Conservation (phyloP, 1,140 invertebrate genomes). For the Drosophila varians region DNA sequence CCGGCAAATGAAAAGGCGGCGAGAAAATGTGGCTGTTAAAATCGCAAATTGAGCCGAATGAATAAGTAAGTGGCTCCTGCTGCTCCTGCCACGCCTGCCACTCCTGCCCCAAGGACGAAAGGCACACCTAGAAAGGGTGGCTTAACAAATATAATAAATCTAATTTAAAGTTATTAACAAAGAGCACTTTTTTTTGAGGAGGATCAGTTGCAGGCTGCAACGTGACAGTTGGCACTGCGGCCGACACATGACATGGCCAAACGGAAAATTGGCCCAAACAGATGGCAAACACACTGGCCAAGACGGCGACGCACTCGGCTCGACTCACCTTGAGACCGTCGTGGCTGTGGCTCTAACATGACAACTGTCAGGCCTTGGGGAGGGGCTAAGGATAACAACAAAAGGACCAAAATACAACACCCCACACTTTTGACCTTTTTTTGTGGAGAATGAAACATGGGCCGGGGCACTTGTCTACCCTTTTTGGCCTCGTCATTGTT, state of each 20-base stretch:
- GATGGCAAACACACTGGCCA: neutral
- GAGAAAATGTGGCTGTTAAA: constrained; percentile 34
- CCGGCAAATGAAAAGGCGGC: constrained; percentile 41
- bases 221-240: constrained; percentile 27
- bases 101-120: neutral
- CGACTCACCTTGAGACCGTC: constrained; percentile 65
- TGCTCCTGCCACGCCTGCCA: too few relatives aligned
- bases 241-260: constrained; percentile 14
- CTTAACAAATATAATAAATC: neutral
- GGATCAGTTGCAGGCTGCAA: neutral
- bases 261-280: neutral
- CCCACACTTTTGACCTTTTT: constrained; percentile 74
- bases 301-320: constrained; percentile 51
- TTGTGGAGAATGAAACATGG: constrained; percentile 41
- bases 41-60: constrained; percentile 45
- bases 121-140: neutral
- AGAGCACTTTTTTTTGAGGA: too few relatives aligned
- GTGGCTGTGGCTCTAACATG: constrained; percentile 36
- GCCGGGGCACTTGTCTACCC: constrained; percentile 66
- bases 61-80: constrained; percentile 31
- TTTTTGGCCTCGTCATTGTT: constrained; percentile 79
- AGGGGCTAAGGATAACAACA: constrained; percentile 30
- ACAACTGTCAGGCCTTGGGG: constrained; percentile 72
- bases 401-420: constrained; percentile 19
- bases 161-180: neutral